Conservation (phyloP, 2,888 invertebrate genomes). For the Mimas tiliae region DNA sequence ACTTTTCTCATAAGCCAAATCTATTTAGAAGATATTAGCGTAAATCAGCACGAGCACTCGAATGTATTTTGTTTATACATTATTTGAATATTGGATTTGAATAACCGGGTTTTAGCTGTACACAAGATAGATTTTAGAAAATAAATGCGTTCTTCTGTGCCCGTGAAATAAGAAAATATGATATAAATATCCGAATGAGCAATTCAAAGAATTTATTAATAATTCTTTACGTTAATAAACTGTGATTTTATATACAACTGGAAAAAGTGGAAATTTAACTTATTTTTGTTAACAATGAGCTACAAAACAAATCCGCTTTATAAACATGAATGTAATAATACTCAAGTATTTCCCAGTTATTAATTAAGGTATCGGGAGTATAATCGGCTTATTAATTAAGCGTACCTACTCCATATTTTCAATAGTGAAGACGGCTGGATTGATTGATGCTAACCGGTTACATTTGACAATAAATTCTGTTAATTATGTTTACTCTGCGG, state of each 20-base stretch:
- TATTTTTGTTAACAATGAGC: background rate
- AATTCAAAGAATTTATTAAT: too few species aligned
- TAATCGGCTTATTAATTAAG: conserved; percentile 45
- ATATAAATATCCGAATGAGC: background rate
- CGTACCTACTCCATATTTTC: conserved; percentile 42
- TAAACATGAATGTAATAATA: background rate
- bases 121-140: background rate
- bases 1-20: background rate
- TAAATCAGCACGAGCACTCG: conserved; percentile 17
- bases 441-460: conserved; percentile 32
- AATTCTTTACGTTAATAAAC: too few species aligned
- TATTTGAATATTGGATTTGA: conserved; percentile 18
- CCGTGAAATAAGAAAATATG: background rate
- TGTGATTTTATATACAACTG: too few species aligned
- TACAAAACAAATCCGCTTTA: too few species aligned
- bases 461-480: conserved; percentile 40
- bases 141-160: background rate
- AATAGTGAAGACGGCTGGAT: conserved; percentile 36
- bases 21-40: conserved; percentile 21
- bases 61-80: background rate
- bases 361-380: conserved; percentile 36
- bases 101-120: background rate
- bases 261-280: too few species aligned
- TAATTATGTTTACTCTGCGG: conserved; percentile 48
- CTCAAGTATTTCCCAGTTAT: conserved; percentile 16